Base-by-base conservation (phyloP, 2,797 vertebrate genomes). In the Vultur gryphus region DNA sequence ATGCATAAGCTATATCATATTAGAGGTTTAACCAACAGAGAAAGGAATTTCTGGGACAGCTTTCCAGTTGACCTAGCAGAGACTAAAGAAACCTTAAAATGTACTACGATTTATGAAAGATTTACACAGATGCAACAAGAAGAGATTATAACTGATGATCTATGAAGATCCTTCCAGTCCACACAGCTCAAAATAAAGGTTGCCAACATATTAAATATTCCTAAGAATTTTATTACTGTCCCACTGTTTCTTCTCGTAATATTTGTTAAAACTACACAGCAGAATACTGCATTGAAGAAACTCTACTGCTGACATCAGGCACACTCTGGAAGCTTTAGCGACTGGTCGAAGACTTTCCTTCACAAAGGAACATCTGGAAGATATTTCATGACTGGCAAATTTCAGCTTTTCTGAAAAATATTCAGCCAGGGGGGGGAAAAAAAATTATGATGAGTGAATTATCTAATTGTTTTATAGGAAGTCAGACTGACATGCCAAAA, bases 1-100 rank as follows among this genome's bases (percentile, higher is more conserved):
- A 90, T 89, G 93, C 75, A 79, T 73, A 83, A 79, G 59, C 71
- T 77, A 8, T 26, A 58, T 70, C 67, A 31, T 37, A 18, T 70
- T 39, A 79, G 87, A 87, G 81, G 87, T 78, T 91, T 41, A 84
- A 84, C 80, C 86, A 66, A 6, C 28, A 79, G 78, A 73, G 81
- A 55, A 84, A 43, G 67, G 84, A 46, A 69, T 91, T 95, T 89
- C 89, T 95, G 75, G 67, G 89, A 83, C 91, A 95, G 95, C 84
- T 92, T 97, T 95, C 93, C 33, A 0, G 75, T 26, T 92, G 93
- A 95, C 91, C 89, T 80, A 44, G 93, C 91, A 87, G 78, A 94
- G 87, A 96, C 84, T 76, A 43, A 85, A 76, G 87, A 16, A 90
- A 41, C 71, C 78, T 79, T 41, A 19, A 71, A 61, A 75, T 18